A percentile compares a stretch with the other conserved stretches of the same genome.
These are phyloP conservation scores for Rousettus madagascariensis DNA, from an alignment of 2,797 vertebrate species.

Conservation along the genomic window DNA sequence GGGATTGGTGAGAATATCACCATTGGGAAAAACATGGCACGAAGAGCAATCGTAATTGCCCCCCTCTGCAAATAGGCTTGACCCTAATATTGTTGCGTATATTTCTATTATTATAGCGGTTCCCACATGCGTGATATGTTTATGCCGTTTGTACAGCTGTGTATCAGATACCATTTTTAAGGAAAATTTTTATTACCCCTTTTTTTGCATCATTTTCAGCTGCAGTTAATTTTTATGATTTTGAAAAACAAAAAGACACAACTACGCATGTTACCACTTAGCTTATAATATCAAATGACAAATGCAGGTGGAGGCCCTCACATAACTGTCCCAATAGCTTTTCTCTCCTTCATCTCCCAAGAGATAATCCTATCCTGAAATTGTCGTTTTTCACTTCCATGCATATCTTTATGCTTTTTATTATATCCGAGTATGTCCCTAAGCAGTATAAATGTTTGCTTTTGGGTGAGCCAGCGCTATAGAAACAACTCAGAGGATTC, in stretches of 20 bases:
- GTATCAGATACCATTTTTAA: background rate
- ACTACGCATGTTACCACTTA: background rate
- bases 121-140: background rate
- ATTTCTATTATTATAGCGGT: background rate
- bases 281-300: background rate
- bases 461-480: background rate
- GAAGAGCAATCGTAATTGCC: background rate
- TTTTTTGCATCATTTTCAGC: background rate
- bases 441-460: background rate
- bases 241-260: background rate
- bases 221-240: background rate
- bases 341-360: background rate
- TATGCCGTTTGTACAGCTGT: background rate
- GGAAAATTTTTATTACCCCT: background rate
- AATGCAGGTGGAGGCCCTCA: background rate
- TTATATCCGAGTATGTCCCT: background rate
- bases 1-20: background rate
- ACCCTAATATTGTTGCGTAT: background rate
- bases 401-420: background rate
- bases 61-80: background rate
- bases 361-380: background rate
- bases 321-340: background rate
- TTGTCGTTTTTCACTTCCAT: background rate
- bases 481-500: background rate
- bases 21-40: background rate